Evolutionary conservation across 2,888 invertebrate genomes (phyloP).

Genomic region (Apamea monoglypha): DNA sequence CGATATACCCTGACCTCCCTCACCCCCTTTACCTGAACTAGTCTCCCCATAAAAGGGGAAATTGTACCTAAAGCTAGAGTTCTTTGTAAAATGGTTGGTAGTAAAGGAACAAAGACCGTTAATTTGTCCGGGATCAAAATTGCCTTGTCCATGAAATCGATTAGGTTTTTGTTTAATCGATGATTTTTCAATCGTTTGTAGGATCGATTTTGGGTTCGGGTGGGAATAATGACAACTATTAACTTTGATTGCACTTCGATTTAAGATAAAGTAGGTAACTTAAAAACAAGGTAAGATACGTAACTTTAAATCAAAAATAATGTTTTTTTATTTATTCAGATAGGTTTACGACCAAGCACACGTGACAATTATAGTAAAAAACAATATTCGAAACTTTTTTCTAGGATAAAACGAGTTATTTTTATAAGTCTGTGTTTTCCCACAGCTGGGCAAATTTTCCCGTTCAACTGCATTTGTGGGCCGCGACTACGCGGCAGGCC

Average conservation of each 20-base stretch:
- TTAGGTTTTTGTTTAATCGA: conserved; percentile 64
- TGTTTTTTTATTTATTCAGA: background rate
- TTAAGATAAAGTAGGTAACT: background rate
- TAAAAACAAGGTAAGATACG: background rate
- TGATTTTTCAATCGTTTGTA: conserved; percentile 24
- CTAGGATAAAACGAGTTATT: background rate
- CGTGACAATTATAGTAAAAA: background rate
- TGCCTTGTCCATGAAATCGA: conserved; percentile 75
- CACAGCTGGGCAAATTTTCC: too few species aligned
- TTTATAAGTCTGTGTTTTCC: too few species aligned
- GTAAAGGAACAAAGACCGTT: conserved; percentile 74
- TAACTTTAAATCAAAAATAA: background rate
- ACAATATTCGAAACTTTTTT: background rate
- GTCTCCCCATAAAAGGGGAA: background rate
- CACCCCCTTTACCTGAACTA: conserved; percentile 40
- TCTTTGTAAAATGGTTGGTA: conserved; percentile 62
- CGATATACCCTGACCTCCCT: conserved; percentile 68
- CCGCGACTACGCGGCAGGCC: too few species aligned
- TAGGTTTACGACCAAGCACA: background rate
- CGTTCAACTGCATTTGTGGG: too few species aligned
- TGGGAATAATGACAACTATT: conserved; percentile 36
- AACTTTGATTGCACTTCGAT: conserved; percentile 38
- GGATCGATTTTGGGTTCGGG: conserved; percentile 20
- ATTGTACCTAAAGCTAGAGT: conserved; percentile 35
- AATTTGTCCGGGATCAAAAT: conserved; percentile 76